A percentile compares a stretch with the other conserved stretches of the same genome.
Evolutionary conservation across 2,888 invertebrate genomes (phyloP).

Genomic region (Microplitis manilae): DNA sequence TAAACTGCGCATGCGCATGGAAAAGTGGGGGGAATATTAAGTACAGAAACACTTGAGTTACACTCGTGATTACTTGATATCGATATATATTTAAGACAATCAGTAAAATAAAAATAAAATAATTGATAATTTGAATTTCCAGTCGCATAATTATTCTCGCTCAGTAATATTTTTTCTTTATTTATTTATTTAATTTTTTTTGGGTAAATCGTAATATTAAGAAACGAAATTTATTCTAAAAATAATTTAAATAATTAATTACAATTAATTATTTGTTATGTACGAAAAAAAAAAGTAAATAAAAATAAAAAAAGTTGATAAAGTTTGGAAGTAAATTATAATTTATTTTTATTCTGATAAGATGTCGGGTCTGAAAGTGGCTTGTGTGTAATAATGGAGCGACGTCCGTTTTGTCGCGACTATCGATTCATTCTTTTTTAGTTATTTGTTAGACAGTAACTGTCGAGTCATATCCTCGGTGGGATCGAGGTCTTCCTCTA

Average conservation of each 20-base stretch:
- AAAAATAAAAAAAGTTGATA: slow-evolving; percentile 52
- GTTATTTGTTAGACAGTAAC: slow-evolving; percentile 49
- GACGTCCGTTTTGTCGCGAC: slow-evolving; percentile 55
- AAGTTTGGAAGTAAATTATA: slow-evolving; percentile 54
- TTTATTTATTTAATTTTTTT: slow-evolving; percentile 43
- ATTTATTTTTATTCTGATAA: slow-evolving; percentile 24
- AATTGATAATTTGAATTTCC: slow-evolving; percentile 28
- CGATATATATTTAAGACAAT: slow-evolving; percentile 7
- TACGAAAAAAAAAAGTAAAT: slow-evolving; percentile 55
- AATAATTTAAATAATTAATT: slow-evolving; percentile 41
- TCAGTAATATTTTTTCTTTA: slow-evolving; percentile 42
- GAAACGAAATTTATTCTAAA: slow-evolving; percentile 50
- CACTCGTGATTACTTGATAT: neutral
- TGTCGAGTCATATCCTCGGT: slow-evolving; percentile 55
- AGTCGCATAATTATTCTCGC: slow-evolving; percentile 57
- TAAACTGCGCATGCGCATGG: too few relatives aligned
- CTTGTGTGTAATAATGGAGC: slow-evolving; percentile 45
- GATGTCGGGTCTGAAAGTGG: slow-evolving; percentile 24
- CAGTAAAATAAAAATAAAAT: slow-evolving; percentile 7
- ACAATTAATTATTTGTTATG: slow-evolving; percentile 57
- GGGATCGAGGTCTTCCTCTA: slow-evolving; percentile 47
- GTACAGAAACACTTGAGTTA: too few relatives aligned
- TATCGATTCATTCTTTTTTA: slow-evolving; percentile 50
- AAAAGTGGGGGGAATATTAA: too few relatives aligned
- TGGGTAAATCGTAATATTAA: slow-evolving; percentile 44